Evolutionary conservation across 2,113 vertebrate species (phyloP).

Genomic region (Laticauda laticaudata): DNA sequence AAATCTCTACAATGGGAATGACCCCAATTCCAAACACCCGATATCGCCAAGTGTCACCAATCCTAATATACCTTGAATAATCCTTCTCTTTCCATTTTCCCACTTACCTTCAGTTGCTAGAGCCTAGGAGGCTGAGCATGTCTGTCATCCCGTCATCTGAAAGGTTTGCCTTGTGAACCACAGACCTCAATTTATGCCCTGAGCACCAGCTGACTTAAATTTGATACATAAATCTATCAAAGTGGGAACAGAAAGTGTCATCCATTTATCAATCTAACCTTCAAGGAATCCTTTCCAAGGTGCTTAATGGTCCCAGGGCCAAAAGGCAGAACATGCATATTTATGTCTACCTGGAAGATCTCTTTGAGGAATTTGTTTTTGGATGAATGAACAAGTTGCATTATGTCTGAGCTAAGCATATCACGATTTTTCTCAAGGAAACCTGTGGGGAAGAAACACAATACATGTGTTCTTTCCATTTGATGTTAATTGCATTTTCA

Average conservation of each 20-base stretch:
- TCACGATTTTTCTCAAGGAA: conserved; percentile 98
- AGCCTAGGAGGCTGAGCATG: neutral
- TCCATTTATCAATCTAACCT: conserved; percentile 63
- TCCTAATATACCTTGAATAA: neutral
- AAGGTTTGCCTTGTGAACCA: neutral
- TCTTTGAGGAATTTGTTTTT: conserved; percentile 85
- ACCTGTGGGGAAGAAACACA: conserved; percentile 67
- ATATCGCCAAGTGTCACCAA: neutral
- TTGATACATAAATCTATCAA: neutral
- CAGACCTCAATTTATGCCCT: neutral
- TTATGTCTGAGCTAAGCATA: conserved; percentile 80
- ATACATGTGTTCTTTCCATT: conserved; percentile 8
- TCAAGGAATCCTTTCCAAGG: conserved; percentile 61
- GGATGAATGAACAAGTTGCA: conserved; percentile 83
- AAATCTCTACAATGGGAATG: neutral
- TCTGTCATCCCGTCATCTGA: neutral
- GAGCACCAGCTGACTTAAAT: neutral
- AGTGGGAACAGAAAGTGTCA: neutral
- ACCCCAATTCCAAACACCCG: neutral
- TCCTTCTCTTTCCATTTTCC: neutral
- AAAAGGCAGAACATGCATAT: conserved; percentile 31
- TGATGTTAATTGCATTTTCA: neutral
- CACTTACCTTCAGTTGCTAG: neutral
- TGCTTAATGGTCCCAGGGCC: conserved; percentile 63
- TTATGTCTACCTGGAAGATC: conserved; percentile 75